Evolutionary conservation across 2,888 invertebrate species (phyloP).

Genomic region (Pantelozetes paolii): DNA sequence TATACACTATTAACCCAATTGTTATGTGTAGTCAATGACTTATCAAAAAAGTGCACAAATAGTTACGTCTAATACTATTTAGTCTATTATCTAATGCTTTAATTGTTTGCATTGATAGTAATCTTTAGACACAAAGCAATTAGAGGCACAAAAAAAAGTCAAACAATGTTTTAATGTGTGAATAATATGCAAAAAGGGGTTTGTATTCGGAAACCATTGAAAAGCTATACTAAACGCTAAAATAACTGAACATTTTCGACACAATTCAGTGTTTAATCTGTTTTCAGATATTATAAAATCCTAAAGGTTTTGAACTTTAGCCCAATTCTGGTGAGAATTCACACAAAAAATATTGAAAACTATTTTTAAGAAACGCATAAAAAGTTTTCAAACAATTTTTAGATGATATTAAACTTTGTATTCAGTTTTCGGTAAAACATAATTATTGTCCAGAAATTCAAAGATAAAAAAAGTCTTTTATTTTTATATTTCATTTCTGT

Average conservation of each 20-base stretch:
- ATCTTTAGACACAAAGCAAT: conserved; percentile 4
- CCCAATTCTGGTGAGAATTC: not conserved
- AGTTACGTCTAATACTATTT: too few species aligned
- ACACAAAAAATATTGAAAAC: not conserved
- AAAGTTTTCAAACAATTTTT: not conserved
- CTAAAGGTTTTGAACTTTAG: not conserved
- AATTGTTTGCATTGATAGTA: not conserved
- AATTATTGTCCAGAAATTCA: too few species aligned
- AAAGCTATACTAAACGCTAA: not conserved
- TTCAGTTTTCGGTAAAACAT: too few species aligned
- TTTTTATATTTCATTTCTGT: too few species aligned
- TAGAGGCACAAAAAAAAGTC: not conserved
- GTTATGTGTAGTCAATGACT: conserved; percentile 11
- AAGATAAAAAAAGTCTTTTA: too few species aligned
- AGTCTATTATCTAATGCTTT: not conserved
- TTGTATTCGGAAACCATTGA: not conserved
- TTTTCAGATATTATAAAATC: not conserved
- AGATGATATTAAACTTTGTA: too few species aligned
- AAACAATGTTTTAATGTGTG: not conserved
- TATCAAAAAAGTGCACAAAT: not conserved
- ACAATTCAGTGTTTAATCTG: not conserved
- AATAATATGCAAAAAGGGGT: conserved; percentile 5
- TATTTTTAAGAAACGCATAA: not conserved
- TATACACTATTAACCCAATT: conserved; percentile 25
- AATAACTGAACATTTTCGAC: not conserved